Conservation (phyloP, 1,140 invertebrate species). For the Batillaria attramentaria region DNA sequence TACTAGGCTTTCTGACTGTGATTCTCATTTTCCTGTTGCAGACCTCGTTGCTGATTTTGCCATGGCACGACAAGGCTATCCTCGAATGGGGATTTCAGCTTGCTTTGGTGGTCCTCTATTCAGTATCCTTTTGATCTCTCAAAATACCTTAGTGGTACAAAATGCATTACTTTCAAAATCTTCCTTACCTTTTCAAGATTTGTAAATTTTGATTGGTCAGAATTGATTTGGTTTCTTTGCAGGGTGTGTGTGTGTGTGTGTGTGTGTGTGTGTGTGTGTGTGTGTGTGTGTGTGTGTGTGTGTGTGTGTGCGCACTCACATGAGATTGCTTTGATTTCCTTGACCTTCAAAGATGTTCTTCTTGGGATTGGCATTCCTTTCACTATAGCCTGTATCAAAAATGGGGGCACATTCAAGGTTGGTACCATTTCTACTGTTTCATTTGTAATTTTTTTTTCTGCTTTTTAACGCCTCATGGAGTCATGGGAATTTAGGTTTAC, state of each 20-base stretch:
- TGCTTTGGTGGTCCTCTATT: slow-evolving; percentile 83
- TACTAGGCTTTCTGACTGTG: no score
- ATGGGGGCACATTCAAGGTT: slow-evolving; percentile 62
- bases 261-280: no score
- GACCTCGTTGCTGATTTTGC: slow-evolving; percentile 80
- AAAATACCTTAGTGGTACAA: neutral
- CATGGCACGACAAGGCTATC: slow-evolving; percentile 78
- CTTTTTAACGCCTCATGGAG: no score
- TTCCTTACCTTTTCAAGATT: neutral
- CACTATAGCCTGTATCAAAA: slow-evolving; percentile 71
- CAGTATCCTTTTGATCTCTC: slow-evolving; percentile 73
- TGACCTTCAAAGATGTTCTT: slow-evolving; percentile 71
- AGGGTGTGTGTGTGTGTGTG: no score
- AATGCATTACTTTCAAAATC: neutral
- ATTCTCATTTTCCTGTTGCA: slow-evolving; percentile 59
- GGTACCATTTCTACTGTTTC: no score
- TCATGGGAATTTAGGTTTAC: no score
- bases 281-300: no score
- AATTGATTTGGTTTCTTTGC: neutral
- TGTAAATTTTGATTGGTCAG: neutral
- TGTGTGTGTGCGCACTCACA: no score
- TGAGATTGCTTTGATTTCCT: slow-evolving; percentile 27
- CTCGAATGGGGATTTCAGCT: slow-evolving; percentile 81
- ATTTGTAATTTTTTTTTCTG: no score
- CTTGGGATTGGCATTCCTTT: slow-evolving; percentile 77